These are phyloP conservation scores for Synergus umbraculus DNA, from an alignment of 2,888 invertebrate genomes.

Conservation along the genomic window DNA sequence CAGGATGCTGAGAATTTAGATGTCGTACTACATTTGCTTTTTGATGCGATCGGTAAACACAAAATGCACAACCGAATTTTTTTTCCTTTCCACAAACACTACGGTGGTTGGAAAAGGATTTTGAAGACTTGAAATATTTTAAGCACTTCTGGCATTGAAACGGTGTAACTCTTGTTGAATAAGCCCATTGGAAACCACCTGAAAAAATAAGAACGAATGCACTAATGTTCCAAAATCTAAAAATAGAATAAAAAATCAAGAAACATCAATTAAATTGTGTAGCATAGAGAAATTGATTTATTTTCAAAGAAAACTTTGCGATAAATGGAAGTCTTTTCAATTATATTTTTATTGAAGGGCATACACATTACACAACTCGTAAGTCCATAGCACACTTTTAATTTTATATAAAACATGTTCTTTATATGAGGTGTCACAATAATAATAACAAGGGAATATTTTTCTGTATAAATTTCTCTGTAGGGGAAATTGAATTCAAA, in stretches of 20 bases:
- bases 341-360: not conserved
- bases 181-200: slow-evolving; percentile 49
- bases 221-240: not conserved
- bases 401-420: not conserved
- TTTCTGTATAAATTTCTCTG: not conserved
- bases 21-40: slow-evolving; percentile 58
- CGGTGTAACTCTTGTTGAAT: slow-evolving; percentile 42
- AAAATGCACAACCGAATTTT: slow-evolving; percentile 58
- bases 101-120: slow-evolving; percentile 54
- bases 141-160: slow-evolving; percentile 57
- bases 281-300: too few species aligned
- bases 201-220: slow-evolving; percentile 52
- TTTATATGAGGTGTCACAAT: not conserved
- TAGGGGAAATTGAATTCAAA: not conserved
- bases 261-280: not conserved
- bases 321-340: not conserved
- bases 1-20: slow-evolving; percentile 53
- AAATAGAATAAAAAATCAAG: slow-evolving; percentile 1
- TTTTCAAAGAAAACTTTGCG: not conserved
- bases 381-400: not conserved
- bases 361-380: not conserved
- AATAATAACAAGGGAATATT: not conserved
- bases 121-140: slow-evolving; percentile 58
- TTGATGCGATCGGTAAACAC: slow-evolving; percentile 57
- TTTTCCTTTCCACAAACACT: slow-evolving; percentile 56